Conservation (phyloP, 53 echinoderm and acorn worm species). For the Hippasteria phrygiana region DNA sequence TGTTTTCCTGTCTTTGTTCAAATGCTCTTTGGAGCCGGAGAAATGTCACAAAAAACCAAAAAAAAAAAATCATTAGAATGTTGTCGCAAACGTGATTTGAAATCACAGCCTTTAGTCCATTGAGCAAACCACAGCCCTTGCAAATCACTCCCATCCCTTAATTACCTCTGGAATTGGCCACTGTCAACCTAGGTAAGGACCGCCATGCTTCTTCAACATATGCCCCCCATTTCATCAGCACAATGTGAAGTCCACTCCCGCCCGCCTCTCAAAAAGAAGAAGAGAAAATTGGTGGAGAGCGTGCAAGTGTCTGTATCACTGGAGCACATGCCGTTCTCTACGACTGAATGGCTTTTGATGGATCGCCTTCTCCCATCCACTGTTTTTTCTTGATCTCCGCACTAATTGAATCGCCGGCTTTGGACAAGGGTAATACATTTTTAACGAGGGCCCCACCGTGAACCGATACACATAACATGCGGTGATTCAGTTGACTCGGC, state of each 20-base stretch:
- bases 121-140: not conserved
- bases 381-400: slow-evolving; percentile 49
- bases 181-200: slow-evolving; percentile 32
- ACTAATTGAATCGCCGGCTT: slow-evolving; percentile 64
- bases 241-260: slow-evolving; percentile 33
- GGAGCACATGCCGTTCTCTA: slow-evolving; percentile 40
- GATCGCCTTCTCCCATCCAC: slow-evolving; percentile 36
- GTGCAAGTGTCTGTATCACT: slow-evolving; percentile 50
- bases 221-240: slow-evolving; percentile 22
- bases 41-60: not conserved
- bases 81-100: not conserved
- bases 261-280: slow-evolving; percentile 18
- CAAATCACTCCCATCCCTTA: slow-evolving; percentile 15
- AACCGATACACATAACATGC: slow-evolving; percentile 50
- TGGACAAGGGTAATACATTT: slow-evolving; percentile 29
- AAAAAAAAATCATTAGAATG: too few relatives aligned
- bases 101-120: not conserved
- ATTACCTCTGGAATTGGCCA: slow-evolving; percentile 25
- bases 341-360: slow-evolving; percentile 55
- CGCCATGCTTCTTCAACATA: slow-evolving; percentile 52
- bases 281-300: slow-evolving; percentile 23
- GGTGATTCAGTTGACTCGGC: slow-evolving; percentile 41
- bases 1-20: not conserved
- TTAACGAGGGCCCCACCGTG: slow-evolving; percentile 36
- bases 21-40: not conserved